Evolutionary conservation across 2,113 vertebrate genomes (phyloP).

Genomic region (Stictonetta naevosa): DNA sequence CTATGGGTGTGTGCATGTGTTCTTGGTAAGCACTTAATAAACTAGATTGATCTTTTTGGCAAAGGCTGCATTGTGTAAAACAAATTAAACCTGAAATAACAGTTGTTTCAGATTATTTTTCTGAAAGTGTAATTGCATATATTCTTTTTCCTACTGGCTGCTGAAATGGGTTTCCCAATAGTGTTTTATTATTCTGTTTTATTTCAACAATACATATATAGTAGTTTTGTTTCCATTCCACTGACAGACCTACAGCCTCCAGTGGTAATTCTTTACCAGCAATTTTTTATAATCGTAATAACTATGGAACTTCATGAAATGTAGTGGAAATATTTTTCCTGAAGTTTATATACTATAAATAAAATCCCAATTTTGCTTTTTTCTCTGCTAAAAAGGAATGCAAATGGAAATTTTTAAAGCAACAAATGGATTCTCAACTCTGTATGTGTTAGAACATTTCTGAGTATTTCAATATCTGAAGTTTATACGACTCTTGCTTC

Average conservation of each 20-base stretch:
- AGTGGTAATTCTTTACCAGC: conserved; percentile 59
- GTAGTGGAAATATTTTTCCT: conserved; percentile 37
- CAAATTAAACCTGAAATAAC: conserved; percentile 66
- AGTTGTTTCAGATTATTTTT: conserved; percentile 68
- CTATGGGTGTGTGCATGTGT: conserved; percentile 20
- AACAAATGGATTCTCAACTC: conserved; percentile 40
- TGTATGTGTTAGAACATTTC: background rate
- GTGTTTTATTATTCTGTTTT: conserved; percentile 67
- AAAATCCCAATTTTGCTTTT: conserved; percentile 48
- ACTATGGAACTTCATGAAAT: conserved; percentile 50
- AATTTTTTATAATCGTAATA: conserved; percentile 57
- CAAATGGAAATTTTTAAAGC: conserved; percentile 3
- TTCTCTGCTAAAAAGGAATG: background rate
- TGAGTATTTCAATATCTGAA: background rate
- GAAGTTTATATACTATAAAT: conserved; percentile 53
- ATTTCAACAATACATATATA: conserved; percentile 56
- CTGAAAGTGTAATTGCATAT: conserved; percentile 64
- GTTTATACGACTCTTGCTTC: background rate
- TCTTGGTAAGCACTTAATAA: conserved; percentile 69
- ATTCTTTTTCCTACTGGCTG: conserved; percentile 51
- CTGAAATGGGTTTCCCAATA: conserved; percentile 68
- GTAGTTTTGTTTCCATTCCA: conserved; percentile 59
- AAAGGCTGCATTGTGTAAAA: conserved; percentile 44
- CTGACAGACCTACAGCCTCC: conserved; percentile 38
- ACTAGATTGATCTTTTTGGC: conserved; percentile 64